Base-by-base conservation (phyloP, 2,888 invertebrate species). In the Ophion ellenae region DNA sequence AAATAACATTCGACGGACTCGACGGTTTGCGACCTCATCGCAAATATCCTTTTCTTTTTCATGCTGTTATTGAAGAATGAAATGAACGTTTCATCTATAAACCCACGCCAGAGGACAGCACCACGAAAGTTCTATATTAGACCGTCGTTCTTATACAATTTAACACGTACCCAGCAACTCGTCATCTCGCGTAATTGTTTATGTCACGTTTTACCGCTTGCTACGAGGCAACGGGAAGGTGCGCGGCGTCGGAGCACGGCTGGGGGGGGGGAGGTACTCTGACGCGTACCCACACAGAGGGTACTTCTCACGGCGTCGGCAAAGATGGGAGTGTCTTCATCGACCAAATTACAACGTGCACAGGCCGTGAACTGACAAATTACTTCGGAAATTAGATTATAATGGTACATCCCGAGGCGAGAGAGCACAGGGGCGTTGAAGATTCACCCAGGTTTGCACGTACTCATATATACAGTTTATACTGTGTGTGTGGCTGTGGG, bases 321-420 rank as follows among this genome's bases (percentile, higher is more conserved):
- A 36, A 78, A 36, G 53, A 24, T 17, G 47, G 63, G 74, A 32
- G 69, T 76, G 77, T 77, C 81, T 85, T 77, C 83, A 81, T 81
- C 83, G 83, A 78, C 74, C 83, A 83, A 86, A 86, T 86, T 86
- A 86, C 81, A 86, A 66, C 73, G 81, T 78, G 78, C 83, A 78
- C 69, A 36, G 86, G 57, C 77, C 77, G 83, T 78, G 83, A 86
- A 83, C 86, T 87, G 87, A 86, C 86, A 86, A 87, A 87, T 87
- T 86, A 87, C 86, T 87, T 86, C 74, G 81, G 79, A 86, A 86
- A 87, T 87, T 87, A 85, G 83, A 87, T 87, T 87, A 87, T 81
- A 82, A 85, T 79, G 76, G 71, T 76, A 80, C 77, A 77, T 77
- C 79, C 79, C 71, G 70, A 78, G 59, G 76, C 36, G 36, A 74